Evolutionary conservation across 1,140 invertebrate genomes (phyloP), one percentile per base, ranked within the genome.

Genomic region (Bombus huntii): DNA sequence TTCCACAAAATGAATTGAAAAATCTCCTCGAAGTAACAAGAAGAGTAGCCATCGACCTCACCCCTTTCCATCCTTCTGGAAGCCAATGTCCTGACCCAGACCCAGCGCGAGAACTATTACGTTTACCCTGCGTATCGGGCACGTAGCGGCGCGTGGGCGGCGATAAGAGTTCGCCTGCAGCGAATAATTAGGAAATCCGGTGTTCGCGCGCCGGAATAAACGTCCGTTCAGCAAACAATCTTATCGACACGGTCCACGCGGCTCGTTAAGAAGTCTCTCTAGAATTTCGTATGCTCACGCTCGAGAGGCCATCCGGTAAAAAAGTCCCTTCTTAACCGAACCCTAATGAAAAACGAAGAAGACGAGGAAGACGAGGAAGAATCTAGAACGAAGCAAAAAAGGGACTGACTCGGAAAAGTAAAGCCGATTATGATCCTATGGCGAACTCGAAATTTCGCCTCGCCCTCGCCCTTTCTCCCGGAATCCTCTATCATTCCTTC

Each of bases 231-330:
- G 83, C 83, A 85, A 85, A 85, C 83, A 85, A 85, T 85, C 90
- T 91, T 91, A 91, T 91, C 90, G 84, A 88, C 83, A 22, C 42
- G 85, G 88, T 88, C 88, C 89, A 90, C 83, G 78, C 80, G 65
- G 81, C 90, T 91, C 89, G 87, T 91, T 91, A 90, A 90, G 79
- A 89, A 87, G 82, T 74, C 87, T 86, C 89, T 37, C n/a, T 80
- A 82, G 81, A 91, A 86, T 89, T 85, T 83, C 87, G 89, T 81
- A 86, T 89, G 85, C 85, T 85, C 89, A 79, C 85, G 86, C 57
- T 81, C 80, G 62, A 73, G 57, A 87, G 82, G 78, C 68, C 71
- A 88, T 75, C 71, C 68, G 25, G 81, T 70, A 59, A 57, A 34
- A 80, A 28, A 31, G 15, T 28, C 53, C 47, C 25, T 8, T 12